Evolutionary conservation across 2,888 invertebrate species (phyloP), one percentile per base, ranked within the genome.

Genomic region (Drosophila parthenogenetica): DNA sequence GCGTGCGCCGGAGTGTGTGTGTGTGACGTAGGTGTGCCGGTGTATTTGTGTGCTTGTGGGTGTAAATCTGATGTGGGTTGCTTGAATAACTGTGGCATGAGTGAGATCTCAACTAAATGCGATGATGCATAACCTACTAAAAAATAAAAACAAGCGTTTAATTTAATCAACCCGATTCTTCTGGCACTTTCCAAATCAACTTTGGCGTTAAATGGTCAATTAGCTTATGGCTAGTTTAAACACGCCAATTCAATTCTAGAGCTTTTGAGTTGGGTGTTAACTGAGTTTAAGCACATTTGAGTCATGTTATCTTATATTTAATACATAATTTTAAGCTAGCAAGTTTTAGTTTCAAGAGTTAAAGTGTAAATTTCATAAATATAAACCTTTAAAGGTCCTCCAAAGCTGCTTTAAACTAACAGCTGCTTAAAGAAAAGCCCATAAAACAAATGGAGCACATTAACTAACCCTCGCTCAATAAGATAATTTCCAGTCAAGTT

Each of bases 1-100:
- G 83, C 83, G 82, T 83, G 80, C 78, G 81, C 87, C 84, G 85
- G 75, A 70, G 74, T 71, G 66, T 55, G 39, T 51, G 61, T 46
- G 46, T 50, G 58, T 48, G 42, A 55, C 48, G 48, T 46, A 58
- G 25, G 46, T 13, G 60, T 50, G 51, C 29, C 29, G 7, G 2
- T 37, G 35, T 40, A 37, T 22, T 55, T 17, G 39, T 32, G 40
- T 51, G 37, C 19, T 16, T 57, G 71, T 68, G 73, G 58, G 82
- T 62, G 69, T 62, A 50, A 50, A 42, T 49, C 37, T 43, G 35
- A 69, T 73, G 76, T 73, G 77, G 73, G 65, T 66, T 69, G 76
- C 73, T 48, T 50, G 73, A 76, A 77, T 73, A 69, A 62, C 73
- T 69, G 57, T 61, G 69, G 77, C 75, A 62, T 76, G 73, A 76